Evolutionary conservation across 2,888 invertebrate species (phyloP).

Genomic region (Steinernema carpocapsae): DNA sequence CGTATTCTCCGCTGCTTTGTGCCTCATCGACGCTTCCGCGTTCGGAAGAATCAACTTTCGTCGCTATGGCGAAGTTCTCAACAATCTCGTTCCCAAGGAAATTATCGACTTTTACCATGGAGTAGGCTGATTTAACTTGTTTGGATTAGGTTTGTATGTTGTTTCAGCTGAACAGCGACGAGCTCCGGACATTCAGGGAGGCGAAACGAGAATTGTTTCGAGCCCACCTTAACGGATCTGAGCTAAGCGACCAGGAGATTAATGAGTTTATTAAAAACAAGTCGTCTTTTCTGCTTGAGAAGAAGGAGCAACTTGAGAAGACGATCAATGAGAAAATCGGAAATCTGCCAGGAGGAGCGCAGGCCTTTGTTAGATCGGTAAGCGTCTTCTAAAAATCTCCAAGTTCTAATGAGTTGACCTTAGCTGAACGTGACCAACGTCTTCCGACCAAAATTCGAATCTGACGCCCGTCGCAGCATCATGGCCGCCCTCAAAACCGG

Average conservation of each 20-base stretch:
- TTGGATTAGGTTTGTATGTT: neutral
- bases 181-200: neutral
- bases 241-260: neutral
- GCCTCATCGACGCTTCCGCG: neutral
- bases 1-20: neutral
- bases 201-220: slow-evolving; percentile 3
- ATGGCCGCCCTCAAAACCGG: neutral
- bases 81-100: neutral
- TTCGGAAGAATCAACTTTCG: neutral
- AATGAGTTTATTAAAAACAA: neutral
- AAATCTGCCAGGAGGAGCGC: neutral
- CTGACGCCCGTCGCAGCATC: neutral
- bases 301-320: neutral
- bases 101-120: slow-evolving; percentile 12
- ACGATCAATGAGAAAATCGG: neutral
- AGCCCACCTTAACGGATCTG: neutral
- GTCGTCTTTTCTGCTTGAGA: neutral
- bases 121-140: neutral
- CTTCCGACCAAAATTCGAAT: slow-evolving; percentile 1
- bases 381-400: neutral
- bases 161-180: neutral
- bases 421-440: slow-evolving; percentile 23
- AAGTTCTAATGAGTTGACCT: neutral
- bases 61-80: neutral
- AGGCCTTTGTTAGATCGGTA: neutral